Evolutionary conservation across 1,140 invertebrate genomes (phyloP).

Genomic region (Bathynomus jamesi): DNA sequence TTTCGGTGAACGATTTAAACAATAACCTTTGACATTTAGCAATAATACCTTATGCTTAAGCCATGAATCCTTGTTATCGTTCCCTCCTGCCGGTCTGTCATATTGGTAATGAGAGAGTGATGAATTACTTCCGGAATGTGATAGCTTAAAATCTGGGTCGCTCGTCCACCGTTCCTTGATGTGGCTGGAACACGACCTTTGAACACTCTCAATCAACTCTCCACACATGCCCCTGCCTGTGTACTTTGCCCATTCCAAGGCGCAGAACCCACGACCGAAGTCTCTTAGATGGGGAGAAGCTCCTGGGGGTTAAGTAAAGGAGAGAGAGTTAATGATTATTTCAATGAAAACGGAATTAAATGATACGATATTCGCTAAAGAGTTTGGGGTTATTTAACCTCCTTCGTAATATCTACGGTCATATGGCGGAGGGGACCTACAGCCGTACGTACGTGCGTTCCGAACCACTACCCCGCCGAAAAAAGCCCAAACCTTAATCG

Average conservation of each 20-base stretch:
- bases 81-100: background rate
- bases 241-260: conserved; percentile 69
- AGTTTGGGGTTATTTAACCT: no score
- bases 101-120: background rate
- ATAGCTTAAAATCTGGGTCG: conserved; percentile 1
- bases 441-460: no score
- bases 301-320: no score
- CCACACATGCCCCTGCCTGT: conserved; percentile 66
- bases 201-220: conserved; percentile 55
- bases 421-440: no score
- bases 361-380: no score
- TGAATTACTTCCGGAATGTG: background rate
- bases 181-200: conserved; percentile 1
- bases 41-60: conserved; percentile 16
- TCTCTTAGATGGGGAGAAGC: conserved; percentile 64
- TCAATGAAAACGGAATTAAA: no score
- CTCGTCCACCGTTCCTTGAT: conserved; percentile 5
- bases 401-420: no score
- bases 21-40: no score
- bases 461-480: no score
- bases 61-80: conserved; percentile 3
- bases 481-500: no score
- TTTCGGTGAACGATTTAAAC: no score
- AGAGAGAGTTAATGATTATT: no score
- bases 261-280: conserved; percentile 57